Percentiles rank a stretch among this genome's conserved stretches.
phyloP scores from a whole-genome alignment of 2,888 invertebrate genomes.

The Phorcus lineatus region DNA sequence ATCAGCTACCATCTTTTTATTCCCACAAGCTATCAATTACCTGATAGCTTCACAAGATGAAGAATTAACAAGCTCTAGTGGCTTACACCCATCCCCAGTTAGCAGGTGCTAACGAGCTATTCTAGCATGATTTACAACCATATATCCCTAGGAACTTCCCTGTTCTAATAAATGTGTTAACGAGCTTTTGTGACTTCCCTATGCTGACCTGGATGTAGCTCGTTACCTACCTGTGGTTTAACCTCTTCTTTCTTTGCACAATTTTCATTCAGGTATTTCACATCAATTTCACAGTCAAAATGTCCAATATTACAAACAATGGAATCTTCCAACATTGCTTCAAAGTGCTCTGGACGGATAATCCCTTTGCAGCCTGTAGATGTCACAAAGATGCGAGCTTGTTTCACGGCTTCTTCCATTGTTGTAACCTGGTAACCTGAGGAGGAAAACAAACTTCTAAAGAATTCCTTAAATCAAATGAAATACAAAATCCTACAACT shows the following conservation, averaged over 20 bases:
- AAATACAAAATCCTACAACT: background rate
- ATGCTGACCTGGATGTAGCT: background rate
- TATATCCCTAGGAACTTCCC: too few species aligned
- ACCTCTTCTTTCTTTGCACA: slow-evolving; percentile 91
- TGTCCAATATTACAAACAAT: slow-evolving; percentile 99
- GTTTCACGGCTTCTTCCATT: slow-evolving; percentile 94
- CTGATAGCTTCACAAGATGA: too few species aligned
- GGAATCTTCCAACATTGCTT: slow-evolving; percentile 94
- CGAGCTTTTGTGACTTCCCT: background rate
- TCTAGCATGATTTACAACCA: too few species aligned
- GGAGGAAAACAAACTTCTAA: slow-evolving; percentile 26
- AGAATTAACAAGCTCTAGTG: too few species aligned
- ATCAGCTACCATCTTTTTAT: too few species aligned
- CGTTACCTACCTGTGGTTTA: slow-evolving; percentile 89
- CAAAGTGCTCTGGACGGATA: slow-evolving; percentile 90
- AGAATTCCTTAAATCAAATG: background rate
- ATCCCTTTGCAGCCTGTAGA: slow-evolving; percentile 97
- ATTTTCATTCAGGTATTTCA: slow-evolving; percentile 95
- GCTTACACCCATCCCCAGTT: too few species aligned
- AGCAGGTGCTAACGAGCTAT: too few species aligned
- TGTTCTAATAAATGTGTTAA: too few species aligned
- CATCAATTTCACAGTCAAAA: slow-evolving; percentile 98
- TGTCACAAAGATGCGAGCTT: slow-evolving; percentile 97
- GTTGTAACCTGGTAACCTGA: slow-evolving; percentile 85
- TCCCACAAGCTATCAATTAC: too few species aligned